phyloP scores from a whole-genome alignment of 2,797 vertebrate genomes.

The Bufotes viridis region DNA sequence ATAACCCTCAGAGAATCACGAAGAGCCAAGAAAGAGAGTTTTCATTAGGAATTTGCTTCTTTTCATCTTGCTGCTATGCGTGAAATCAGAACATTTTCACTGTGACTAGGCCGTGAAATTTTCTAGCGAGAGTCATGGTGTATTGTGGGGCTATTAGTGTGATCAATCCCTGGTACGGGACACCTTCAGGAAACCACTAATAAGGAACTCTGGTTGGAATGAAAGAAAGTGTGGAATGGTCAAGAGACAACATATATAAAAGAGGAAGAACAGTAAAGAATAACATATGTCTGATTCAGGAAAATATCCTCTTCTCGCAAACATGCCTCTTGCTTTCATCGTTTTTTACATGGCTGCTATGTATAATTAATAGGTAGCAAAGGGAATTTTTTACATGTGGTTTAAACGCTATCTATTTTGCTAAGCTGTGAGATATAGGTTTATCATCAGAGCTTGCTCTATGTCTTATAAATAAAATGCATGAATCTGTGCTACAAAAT shows the following conservation, averaged over 20 bases:
- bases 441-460: slow-evolving; percentile 48
- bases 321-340: slow-evolving; percentile 49
- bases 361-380: slow-evolving; percentile 61
- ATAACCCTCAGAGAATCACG: slow-evolving; percentile 38
- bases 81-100: slow-evolving; percentile 58
- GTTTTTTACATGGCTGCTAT: slow-evolving; percentile 53
- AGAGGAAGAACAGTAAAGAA: not conserved
- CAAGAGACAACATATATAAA: not conserved
- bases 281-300: slow-evolving; percentile 19
- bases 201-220: slow-evolving; percentile 31
- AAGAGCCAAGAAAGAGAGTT: slow-evolving; percentile 29
- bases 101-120: slow-evolving; percentile 59
- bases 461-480: slow-evolving; percentile 61
- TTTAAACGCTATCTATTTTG: slow-evolving; percentile 60
- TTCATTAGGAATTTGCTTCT: slow-evolving; percentile 58
- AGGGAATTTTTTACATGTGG: slow-evolving; percentile 58
- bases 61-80: slow-evolving; percentile 59
- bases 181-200: slow-evolving; percentile 49
- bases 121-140: slow-evolving; percentile 30
- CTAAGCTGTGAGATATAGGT: slow-evolving; percentile 59
- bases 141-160: slow-evolving; percentile 42
- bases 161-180: slow-evolving; percentile 44
- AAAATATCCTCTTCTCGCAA: slow-evolving; percentile 37
- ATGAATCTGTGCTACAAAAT: slow-evolving; percentile 48
- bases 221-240: slow-evolving; percentile 26